Base-by-base conservation (phyloP, 2,113 vertebrate species). In the Megaleporinus macrocephalus region DNA sequence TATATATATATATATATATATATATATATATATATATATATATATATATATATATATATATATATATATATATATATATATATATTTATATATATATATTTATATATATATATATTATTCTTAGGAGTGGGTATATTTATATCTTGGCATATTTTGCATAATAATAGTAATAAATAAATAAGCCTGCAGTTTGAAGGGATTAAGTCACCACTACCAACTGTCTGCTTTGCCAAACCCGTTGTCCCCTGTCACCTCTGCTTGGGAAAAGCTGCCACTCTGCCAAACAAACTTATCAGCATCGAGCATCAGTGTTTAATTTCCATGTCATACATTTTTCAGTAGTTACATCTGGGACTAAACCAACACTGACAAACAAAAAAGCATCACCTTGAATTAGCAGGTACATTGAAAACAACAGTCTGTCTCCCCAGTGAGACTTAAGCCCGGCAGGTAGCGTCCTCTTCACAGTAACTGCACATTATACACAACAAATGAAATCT, bases 341-440 rank as follows among this genome's bases (percentile, higher is more conserved):
- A 70, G 66, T 70, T 70, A 44, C 22, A 44, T 70, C 36, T 44
- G 66, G n/a, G 66, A 70, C 20, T 41, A 44, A 70, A 70, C 36
- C 36, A 70, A n/a, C 66, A 44, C 22, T 70, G 20, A 5, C 66
- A 70, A 41, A 70, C 44, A 15, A 44, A 70, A 68, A 44, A 70
- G 66, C 22, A 44, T 44, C 36, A 70, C 66, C 18, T 70, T 70
- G 66, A 70, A 70, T 44, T 70, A 70, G n/a, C 13, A 24, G 33
- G 30, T 68, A 41, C 33, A 70, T 12, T 44, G 66, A 5, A 70
- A 70, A 14, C 36, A 44, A 44, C 36, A 41, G 44, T 22, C 57
- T 61, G 57, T 61, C 26, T 61, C 9, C 57, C 51, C 14, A 4
- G 2, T 26, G 57, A 61, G 57, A 11, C 13, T 61, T 26, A 61